Evolutionary conservation across 2,797 vertebrate genomes (phyloP).

Genomic region (Acanthiza pusilla): DNA sequence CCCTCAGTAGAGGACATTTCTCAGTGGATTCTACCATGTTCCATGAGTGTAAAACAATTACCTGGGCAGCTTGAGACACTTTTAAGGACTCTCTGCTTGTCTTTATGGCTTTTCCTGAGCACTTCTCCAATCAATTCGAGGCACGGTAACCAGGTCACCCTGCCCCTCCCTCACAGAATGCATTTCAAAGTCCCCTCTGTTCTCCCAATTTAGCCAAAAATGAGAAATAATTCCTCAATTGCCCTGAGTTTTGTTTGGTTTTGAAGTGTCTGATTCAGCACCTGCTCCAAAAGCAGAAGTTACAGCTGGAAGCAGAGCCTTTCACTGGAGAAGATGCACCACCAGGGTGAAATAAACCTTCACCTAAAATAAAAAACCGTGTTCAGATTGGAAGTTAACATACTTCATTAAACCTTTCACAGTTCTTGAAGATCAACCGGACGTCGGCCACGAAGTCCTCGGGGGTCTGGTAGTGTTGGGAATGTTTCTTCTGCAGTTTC

Average conservation of each 20-base stretch:
- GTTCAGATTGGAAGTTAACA: conserved; percentile 77
- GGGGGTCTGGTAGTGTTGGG: conserved; percentile 87
- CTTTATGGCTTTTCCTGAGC: neutral
- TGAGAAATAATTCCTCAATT: neutral
- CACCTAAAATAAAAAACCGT: neutral
- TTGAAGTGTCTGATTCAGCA: neutral
- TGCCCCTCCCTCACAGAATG: neutral
- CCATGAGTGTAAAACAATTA: neutral
- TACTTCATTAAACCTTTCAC: conserved; percentile 99
- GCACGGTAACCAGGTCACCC: neutral
- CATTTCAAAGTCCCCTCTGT: neutral
- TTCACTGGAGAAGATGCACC: neutral
- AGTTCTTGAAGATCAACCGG: conserved; percentile 96
- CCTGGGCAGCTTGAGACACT: neutral
- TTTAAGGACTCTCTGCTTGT: neutral
- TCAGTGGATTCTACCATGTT: accelerated
- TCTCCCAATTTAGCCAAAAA: neutral
- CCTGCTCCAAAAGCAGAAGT: neutral
- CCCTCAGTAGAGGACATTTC: neutral
- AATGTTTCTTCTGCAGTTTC: conserved; percentile 90
- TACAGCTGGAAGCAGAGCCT: neutral
- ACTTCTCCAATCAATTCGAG: neutral
- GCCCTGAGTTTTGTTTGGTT: neutral
- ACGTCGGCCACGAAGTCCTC: conserved; percentile 94
- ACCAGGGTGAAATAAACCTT: neutral